These are phyloP conservation scores for Papilio elwesi DNA, from an alignment of 2,888 invertebrate genomes.

Conservation along the genomic window DNA sequence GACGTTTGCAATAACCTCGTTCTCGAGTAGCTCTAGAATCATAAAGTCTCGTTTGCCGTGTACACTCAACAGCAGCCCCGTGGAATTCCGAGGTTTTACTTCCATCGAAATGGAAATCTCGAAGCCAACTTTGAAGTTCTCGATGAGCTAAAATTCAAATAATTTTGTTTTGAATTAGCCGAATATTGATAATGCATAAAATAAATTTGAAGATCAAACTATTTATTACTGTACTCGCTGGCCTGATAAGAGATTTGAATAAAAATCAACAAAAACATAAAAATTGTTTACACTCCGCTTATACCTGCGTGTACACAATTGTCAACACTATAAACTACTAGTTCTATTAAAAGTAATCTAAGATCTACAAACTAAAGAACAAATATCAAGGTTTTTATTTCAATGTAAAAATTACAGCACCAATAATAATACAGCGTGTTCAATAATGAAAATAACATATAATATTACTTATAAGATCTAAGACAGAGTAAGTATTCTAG, in stretches of 20 bases:
- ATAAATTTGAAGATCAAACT: too few species aligned
- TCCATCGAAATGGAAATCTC: conserved; percentile 92
- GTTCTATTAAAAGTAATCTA: neutral
- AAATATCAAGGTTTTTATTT: too few species aligned
- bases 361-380: too few species aligned
- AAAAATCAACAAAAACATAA: neutral
- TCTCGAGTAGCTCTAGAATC: conserved; percentile 94
- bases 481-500: too few species aligned
- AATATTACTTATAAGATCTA: too few species aligned
- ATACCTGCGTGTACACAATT: too few species aligned
- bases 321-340: neutral
- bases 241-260: conserved; percentile 13
- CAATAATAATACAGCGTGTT: too few species aligned
- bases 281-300: too few species aligned
- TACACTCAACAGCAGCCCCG: conserved; percentile 94
- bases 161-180: neutral
- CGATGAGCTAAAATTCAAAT: conserved; percentile 73
- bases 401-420: too few species aligned
- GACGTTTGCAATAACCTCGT: conserved; percentile 91
- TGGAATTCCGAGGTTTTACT: conserved; percentile 92
- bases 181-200: too few species aligned
- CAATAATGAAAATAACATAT: too few species aligned
- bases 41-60: conserved; percentile 93
- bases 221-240: too few species aligned
- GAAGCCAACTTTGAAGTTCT: conserved; percentile 91